Percentiles rank a stretch among this genome's conserved stretches.
phyloP scores from a whole-genome alignment of 2,888 invertebrate species.

The Athalia cordata region DNA sequence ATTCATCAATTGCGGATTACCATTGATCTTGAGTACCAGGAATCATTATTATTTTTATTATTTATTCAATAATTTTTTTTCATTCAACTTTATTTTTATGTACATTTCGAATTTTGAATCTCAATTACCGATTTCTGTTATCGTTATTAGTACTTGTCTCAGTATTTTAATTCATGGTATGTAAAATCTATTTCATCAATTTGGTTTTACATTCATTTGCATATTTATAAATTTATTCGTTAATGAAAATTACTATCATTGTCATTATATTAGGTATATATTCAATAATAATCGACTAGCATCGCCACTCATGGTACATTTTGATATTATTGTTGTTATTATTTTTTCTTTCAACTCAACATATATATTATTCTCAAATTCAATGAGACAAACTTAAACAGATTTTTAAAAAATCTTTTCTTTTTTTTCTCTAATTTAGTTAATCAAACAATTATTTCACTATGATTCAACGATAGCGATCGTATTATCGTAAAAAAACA shows the following conservation, averaged over 20 bases:
- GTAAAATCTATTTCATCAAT: not conserved
- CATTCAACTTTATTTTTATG: not conserved
- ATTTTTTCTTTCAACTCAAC: constrained; percentile 41
- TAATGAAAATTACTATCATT: constrained; percentile 52
- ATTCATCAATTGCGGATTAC: not conserved
- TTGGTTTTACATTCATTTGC: not conserved
- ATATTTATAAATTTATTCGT: constrained; percentile 46
- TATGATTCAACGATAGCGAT: too few relatives aligned
- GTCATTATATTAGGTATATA: constrained; percentile 50
- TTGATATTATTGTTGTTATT: not conserved
- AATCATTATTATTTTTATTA: not conserved
- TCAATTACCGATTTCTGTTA: not conserved
- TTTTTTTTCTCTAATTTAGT: too few relatives aligned
- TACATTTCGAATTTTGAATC: too few relatives aligned
- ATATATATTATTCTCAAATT: constrained; percentile 33
- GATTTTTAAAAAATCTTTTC: too few relatives aligned
- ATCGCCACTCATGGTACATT: constrained; percentile 60
- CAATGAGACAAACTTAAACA: not conserved
- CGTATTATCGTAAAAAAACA: too few relatives aligned
- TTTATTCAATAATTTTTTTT: not conserved
- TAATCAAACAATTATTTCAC: too few relatives aligned
- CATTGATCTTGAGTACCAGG: too few relatives aligned
- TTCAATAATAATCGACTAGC: constrained; percentile 62
- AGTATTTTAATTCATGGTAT: not conserved
- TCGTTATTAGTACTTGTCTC: not conserved